Conservation (phyloP, 2,888 invertebrate species). For the Heliothis peltigera region DNA sequence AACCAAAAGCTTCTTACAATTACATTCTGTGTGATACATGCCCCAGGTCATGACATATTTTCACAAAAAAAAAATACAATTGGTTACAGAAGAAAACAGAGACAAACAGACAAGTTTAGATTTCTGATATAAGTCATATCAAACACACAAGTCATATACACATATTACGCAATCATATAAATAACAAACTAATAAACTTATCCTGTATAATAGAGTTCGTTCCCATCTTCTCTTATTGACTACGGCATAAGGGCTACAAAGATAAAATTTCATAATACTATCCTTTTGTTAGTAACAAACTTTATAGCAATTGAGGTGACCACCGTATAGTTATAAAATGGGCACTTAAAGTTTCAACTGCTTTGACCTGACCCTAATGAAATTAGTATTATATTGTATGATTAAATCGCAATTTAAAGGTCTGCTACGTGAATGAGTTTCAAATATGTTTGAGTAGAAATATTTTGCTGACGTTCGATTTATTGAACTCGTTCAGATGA, state of each 20-base stretch:
- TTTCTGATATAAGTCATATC: too few species aligned
- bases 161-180: neutral
- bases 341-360: constrained; percentile 32
- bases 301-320: constrained; percentile 12
- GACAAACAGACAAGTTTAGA: too few species aligned
- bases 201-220: neutral
- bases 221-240: neutral
- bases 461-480: neutral
- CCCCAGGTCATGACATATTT: too few species aligned
- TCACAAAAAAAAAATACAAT: too few species aligned
- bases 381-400: constrained; percentile 30
- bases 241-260: neutral
- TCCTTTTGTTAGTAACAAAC: constrained; percentile 7
- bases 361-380: constrained; percentile 28
- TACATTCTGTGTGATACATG: too few species aligned
- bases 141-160: too few species aligned
- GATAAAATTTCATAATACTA: constrained; percentile 20
- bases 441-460: neutral
- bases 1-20: too few species aligned
- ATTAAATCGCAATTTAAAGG: neutral
- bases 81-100: too few species aligned
- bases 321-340: constrained; percentile 37
- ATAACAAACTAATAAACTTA: neutral
- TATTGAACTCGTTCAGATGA: constrained; percentile 1
- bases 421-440: neutral